These are phyloP conservation scores for Drosophila seclusa DNA, from an alignment of 2,888 invertebrate species.

Conservation along the genomic window DNA sequence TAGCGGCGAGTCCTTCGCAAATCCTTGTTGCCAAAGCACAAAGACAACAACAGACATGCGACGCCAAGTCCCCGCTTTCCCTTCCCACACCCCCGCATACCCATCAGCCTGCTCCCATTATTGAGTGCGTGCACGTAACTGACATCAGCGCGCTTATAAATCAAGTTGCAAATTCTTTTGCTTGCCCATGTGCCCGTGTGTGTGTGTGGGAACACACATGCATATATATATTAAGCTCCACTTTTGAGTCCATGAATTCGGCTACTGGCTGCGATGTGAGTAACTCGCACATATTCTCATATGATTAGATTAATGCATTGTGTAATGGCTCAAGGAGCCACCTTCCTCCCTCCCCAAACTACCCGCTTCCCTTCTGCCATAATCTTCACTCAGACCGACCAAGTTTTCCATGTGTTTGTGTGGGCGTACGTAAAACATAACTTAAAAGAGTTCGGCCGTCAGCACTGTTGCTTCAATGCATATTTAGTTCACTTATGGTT, in stretches of 20 bases:
- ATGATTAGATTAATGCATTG: conserved; percentile 78
- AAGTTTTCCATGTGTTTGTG: conserved; percentile 25
- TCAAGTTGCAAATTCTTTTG: conserved; percentile 72
- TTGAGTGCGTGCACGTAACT: conserved; percentile 79
- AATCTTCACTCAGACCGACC: conserved; percentile 7
- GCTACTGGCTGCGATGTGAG: conserved; percentile 20
- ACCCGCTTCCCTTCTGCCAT: neutral
- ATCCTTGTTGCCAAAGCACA: conserved; percentile 49
- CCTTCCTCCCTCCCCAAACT: neutral
- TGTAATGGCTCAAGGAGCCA: conserved; percentile 64
- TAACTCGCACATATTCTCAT: conserved; percentile 53
- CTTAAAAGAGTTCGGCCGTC: conserved; percentile 35
- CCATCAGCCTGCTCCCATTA: conserved; percentile 52
- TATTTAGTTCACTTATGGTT: neutral
- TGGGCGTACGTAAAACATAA: conserved; percentile 44
- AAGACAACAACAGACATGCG: conserved; percentile 35
- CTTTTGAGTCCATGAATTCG: conserved; percentile 66
- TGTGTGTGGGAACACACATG: conserved; percentile 13
- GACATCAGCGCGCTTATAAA: conserved; percentile 77
- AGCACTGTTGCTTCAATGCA: conserved; percentile 10
- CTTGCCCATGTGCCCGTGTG: conserved; percentile 31
- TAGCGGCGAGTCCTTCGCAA: conserved; percentile 48
- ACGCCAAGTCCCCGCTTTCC: neutral
- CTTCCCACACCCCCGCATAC: neutral
- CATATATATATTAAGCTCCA: conserved; percentile 30